Evolutionary conservation across 2,888 invertebrate species (phyloP).

Genomic region (Macrophya annulata): DNA sequence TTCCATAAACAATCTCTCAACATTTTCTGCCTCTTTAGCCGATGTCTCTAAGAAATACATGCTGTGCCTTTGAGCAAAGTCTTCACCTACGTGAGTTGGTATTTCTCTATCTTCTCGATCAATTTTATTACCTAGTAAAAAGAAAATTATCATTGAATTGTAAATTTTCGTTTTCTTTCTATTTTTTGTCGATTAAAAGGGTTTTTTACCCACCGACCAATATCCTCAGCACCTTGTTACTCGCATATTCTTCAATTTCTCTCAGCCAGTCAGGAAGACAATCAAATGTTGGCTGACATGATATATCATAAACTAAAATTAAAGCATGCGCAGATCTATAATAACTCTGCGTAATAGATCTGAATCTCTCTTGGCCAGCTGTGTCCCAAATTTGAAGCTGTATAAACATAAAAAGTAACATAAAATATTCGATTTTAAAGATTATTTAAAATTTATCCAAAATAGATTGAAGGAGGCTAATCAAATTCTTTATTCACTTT

Average conservation of each 20-base stretch:
- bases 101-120: conserved; percentile 98
- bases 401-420: conserved; percentile 61
- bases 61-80: conserved; percentile 96
- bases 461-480: background rate
- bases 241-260: conserved; percentile 99
- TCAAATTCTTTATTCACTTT: background rate
- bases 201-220: conserved; percentile 89
- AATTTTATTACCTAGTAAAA: conserved; percentile 93
- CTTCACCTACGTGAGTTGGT: conserved; percentile 96
- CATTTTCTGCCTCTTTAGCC: conserved; percentile 98
- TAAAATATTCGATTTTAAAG: background rate
- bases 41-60: conserved; percentile 99
- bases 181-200: background rate
- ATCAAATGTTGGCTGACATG: conserved; percentile 98
- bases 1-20: conserved; percentile 97
- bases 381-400: conserved; percentile 99
- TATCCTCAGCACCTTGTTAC: conserved; percentile 95
- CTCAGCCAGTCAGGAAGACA: conserved; percentile 98
- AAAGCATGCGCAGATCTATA: conserved; percentile 98
- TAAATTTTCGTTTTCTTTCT: background rate
- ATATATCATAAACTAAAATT: conserved; percentile 98
- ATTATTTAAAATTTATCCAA: background rate
- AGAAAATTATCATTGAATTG: background rate
- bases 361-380: conserved; percentile 97
- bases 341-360: conserved; percentile 98